phyloP scores from a whole-genome alignment of 2,888 invertebrate species.

The Thyatira batis region DNA sequence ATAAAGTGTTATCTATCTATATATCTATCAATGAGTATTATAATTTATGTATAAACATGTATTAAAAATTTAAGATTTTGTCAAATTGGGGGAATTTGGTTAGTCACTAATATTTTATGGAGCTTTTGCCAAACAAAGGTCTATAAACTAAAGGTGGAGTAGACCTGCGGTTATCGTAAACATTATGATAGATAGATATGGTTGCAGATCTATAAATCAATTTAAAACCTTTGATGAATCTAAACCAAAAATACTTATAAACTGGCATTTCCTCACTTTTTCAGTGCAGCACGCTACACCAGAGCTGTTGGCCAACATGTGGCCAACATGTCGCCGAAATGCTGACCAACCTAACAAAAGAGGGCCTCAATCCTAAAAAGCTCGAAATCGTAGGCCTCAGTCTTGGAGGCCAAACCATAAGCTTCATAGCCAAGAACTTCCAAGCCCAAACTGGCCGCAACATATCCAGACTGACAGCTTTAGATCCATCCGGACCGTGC shows the following conservation, averaged over 20 bases:
- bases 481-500: constrained; percentile 68
- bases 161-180: too few relatives aligned
- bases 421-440: constrained; percentile 62
- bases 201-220: too few relatives aligned
- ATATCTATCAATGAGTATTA: background rate
- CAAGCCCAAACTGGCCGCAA: constrained; percentile 47
- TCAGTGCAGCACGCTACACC: constrained; percentile 53
- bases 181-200: too few relatives aligned
- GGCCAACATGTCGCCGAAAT: constrained; percentile 58
- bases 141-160: too few relatives aligned
- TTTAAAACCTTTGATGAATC: too few relatives aligned
- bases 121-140: too few relatives aligned
- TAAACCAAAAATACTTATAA: too few relatives aligned
- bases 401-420: constrained; percentile 59
- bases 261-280: constrained; percentile 20
- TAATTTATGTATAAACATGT: too few relatives aligned
- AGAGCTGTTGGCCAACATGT: constrained; percentile 48
- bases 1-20: too few relatives aligned
- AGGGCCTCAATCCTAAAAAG: constrained; percentile 56
- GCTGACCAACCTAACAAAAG: constrained; percentile 45
- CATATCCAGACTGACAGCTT: constrained; percentile 49
- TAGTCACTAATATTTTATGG: too few relatives aligned
- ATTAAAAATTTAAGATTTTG: too few relatives aligned
- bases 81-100: too few relatives aligned
- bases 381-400: constrained; percentile 60